Evolutionary conservation across 2,888 invertebrate genomes (phyloP).

Genomic region (Pyrochroa serraticornis): DNA sequence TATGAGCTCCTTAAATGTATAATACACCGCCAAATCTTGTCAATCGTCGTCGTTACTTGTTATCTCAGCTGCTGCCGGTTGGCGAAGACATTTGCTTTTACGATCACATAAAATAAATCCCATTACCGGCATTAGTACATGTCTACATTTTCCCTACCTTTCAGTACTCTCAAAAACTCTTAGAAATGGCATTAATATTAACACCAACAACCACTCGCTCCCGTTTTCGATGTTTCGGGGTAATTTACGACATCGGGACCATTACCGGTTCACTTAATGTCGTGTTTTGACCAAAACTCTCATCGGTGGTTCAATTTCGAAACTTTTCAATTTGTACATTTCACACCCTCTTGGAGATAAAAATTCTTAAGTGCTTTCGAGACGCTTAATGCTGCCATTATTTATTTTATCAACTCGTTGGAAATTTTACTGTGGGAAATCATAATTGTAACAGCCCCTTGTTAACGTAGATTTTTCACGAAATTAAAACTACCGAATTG

Average conservation of each 20-base stretch:
- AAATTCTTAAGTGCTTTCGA: slow-evolving; percentile 16
- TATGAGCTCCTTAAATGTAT: too few species aligned
- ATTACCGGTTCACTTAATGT: slow-evolving; percentile 3
- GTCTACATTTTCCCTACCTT: too few species aligned
- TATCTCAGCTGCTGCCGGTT: slow-evolving; percentile 41
- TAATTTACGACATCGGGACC: not conserved
- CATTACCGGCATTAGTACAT: slow-evolving; percentile 20
- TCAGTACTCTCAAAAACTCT: too few species aligned
- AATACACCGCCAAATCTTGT: slow-evolving; percentile 4
- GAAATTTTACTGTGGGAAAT: not conserved
- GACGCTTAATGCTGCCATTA: slow-evolving; percentile 21
- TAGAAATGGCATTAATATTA: slow-evolving; percentile 9
- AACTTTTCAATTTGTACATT: slow-evolving; percentile 13
- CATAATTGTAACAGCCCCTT: too few species aligned
- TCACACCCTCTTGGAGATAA: slow-evolving; percentile 25
- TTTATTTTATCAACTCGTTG: slow-evolving; percentile 13
- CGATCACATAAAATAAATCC: slow-evolving; percentile 42
- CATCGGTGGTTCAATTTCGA: slow-evolving; percentile 17
- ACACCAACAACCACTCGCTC: too few species aligned
- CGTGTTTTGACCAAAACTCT: slow-evolving; percentile 1
- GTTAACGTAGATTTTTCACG: not conserved
- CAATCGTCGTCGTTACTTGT: slow-evolving; percentile 37
- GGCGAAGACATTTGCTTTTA: slow-evolving; percentile 41
- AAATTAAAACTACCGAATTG: not conserved
- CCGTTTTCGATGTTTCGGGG: too few species aligned